A percentile compares a stretch with the other conserved stretches of the same genome.
phyloP scores from a whole-genome alignment of 2,113 vertebrate species.

The Oxyura jamaicensis region DNA sequence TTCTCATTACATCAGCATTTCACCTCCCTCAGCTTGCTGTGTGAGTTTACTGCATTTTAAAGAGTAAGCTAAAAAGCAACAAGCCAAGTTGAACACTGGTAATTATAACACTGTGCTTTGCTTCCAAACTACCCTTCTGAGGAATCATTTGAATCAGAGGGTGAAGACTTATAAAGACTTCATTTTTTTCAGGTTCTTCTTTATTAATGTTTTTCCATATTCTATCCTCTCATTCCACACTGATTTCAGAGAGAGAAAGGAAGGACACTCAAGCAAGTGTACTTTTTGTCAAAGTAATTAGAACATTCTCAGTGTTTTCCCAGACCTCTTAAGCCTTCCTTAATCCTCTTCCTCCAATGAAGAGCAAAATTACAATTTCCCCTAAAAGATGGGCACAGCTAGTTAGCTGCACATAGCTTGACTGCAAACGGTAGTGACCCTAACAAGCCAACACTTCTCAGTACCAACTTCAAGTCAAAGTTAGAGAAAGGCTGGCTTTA shows the following conservation, averaged over 20 bases:
- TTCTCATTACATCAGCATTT: background rate
- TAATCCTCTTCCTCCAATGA: background rate
- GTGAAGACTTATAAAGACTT: background rate
- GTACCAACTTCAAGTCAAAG: background rate
- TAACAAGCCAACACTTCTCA: background rate
- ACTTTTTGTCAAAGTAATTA: background rate
- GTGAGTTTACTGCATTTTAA: background rate
- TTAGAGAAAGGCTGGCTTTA: background rate
- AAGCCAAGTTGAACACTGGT: background rate
- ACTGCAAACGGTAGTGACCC: background rate
- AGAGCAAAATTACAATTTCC: background rate
- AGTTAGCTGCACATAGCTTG: background rate
- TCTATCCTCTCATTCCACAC: background rate
- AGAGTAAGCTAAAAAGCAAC: slow-evolving; percentile 5
- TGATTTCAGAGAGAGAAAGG: background rate
- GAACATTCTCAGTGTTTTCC: background rate
- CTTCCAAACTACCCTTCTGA: background rate
- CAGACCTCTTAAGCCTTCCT: background rate
- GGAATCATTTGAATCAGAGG: background rate
- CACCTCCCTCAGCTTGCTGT: background rate
- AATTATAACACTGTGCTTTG: background rate
- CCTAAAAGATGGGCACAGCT: background rate
- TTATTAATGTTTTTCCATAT: background rate
- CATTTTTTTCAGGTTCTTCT: background rate
- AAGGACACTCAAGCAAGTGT: background rate